These are phyloP conservation scores for Decapterus maruadsi DNA, from an alignment of 2,797 vertebrate species.

Conservation along the genomic window DNA sequence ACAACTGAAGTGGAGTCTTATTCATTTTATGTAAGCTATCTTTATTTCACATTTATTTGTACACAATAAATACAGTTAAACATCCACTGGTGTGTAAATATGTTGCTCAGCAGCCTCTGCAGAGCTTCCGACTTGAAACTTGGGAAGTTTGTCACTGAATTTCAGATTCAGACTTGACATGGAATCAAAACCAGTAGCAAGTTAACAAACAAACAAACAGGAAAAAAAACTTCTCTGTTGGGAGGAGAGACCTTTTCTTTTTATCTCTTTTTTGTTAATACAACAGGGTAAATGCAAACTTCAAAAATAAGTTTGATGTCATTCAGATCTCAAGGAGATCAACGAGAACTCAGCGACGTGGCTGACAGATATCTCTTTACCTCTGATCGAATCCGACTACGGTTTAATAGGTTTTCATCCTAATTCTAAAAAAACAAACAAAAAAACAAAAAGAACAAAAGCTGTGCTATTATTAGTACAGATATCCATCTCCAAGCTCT, in stretches of 20 bases:
- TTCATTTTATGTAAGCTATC: slow-evolving; percentile 80
- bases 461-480: slow-evolving; percentile 64
- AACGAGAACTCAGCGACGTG: slow-evolving; percentile 84
- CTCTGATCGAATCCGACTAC: slow-evolving; percentile 67
- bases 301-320: slow-evolving; percentile 95
- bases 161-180: slow-evolving; percentile 58
- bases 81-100: slow-evolving; percentile 89
- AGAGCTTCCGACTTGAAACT: slow-evolving; percentile 43
- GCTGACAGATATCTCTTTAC: slow-evolving; percentile 75
- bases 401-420: slow-evolving; percentile 48
- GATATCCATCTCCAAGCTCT: slow-evolving; percentile 78
- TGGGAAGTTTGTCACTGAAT: slow-evolving; percentile 57
- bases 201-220: slow-evolving; percentile 40
- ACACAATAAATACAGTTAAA: slow-evolving; percentile 98
- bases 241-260: slow-evolving; percentile 54
- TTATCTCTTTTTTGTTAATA: slow-evolving; percentile 53
- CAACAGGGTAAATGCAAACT: slow-evolving; percentile 87
- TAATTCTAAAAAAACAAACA: slow-evolving; percentile 50
- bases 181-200: slow-evolving; percentile 62
- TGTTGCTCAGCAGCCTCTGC: slow-evolving; percentile 56
- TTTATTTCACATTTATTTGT: slow-evolving; percentile 96
- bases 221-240: slow-evolving; percentile 48
- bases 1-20: background rate
- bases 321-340: slow-evolving; percentile 93
- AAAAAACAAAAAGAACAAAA: slow-evolving; percentile 6